Conservation (phyloP, 1,140 invertebrate genomes). For the Laodelphax striatellus region DNA sequence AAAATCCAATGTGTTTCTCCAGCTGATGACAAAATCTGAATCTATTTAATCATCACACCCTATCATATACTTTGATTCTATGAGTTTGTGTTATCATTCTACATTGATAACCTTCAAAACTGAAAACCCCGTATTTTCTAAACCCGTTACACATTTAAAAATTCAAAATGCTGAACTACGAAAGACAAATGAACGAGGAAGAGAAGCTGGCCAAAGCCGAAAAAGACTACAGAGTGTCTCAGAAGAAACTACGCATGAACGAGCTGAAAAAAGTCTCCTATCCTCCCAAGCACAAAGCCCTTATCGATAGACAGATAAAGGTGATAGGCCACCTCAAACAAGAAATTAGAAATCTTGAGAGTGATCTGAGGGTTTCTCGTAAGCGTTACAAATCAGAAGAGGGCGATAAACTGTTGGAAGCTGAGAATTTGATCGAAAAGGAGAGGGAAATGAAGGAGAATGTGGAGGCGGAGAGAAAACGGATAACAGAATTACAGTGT, state of each 20-base stretch:
- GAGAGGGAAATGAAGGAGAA: not conserved
- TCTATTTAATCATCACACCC: too few species aligned
- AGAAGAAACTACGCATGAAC: not conserved
- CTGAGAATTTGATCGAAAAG: not conserved
- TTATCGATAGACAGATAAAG: not conserved
- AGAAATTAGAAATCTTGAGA: not conserved
- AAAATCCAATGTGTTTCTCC: too few species aligned
- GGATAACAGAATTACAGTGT: not conserved
- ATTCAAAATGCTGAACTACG: too few species aligned
- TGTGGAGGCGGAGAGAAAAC: not conserved
- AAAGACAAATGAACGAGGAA: not conserved
- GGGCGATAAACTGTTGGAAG: not conserved
- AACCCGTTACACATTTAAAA: too few species aligned
- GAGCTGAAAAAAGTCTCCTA: not conserved
- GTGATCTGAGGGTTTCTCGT: not conserved
- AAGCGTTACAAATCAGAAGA: not conserved
- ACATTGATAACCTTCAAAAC: too few species aligned
- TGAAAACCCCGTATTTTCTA: too few species aligned
- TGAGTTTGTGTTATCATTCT: too few species aligned
- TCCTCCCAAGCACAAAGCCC: not conserved
- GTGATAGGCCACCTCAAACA: not conserved
- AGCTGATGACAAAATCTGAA: too few species aligned
- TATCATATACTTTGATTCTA: too few species aligned
- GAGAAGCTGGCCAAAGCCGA: not conserved
- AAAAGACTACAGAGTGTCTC: not conserved